Conservation (phyloP, 2,797 vertebrate species). For the Cynopterus sphinx region DNA sequence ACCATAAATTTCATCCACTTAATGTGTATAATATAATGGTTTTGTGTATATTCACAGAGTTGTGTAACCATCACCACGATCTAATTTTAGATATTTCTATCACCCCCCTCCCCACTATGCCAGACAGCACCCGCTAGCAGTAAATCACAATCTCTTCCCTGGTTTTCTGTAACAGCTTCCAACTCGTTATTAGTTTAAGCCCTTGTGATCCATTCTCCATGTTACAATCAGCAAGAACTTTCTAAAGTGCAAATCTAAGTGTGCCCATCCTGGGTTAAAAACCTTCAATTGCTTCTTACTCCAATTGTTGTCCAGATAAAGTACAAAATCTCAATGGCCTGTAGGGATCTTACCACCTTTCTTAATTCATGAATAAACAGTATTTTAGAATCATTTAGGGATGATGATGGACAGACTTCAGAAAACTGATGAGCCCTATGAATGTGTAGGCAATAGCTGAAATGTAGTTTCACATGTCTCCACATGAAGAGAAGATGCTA, state of each 20-base stretch:
- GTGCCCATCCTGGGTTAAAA: neutral
- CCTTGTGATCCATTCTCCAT: neutral
- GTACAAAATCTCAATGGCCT: neutral
- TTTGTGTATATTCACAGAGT: neutral
- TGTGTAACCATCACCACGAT: neutral
- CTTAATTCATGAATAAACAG: neutral
- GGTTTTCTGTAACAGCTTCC: neutral
- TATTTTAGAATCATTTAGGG: slow-evolving; percentile 3
- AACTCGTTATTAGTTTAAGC: neutral
- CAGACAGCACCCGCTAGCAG: neutral
- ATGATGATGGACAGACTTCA: neutral
- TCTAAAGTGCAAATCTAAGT: neutral
- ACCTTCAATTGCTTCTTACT: neutral
- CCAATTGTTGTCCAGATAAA: neutral
- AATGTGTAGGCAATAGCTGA: neutral
- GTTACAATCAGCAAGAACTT: neutral
- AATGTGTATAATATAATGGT: neutral
- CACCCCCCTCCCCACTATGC: neutral
- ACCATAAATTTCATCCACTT: neutral
- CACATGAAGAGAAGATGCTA: neutral
- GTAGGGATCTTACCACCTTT: neutral
- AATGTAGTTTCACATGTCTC: neutral
- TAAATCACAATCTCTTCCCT: neutral
- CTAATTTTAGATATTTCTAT: slow-evolving; percentile 11
- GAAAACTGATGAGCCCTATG: neutral